Evolutionary conservation across 2,113 vertebrate genomes (phyloP), one percentile per base, ranked within the genome.

Genomic region (Phainopepla nitens): DNA sequence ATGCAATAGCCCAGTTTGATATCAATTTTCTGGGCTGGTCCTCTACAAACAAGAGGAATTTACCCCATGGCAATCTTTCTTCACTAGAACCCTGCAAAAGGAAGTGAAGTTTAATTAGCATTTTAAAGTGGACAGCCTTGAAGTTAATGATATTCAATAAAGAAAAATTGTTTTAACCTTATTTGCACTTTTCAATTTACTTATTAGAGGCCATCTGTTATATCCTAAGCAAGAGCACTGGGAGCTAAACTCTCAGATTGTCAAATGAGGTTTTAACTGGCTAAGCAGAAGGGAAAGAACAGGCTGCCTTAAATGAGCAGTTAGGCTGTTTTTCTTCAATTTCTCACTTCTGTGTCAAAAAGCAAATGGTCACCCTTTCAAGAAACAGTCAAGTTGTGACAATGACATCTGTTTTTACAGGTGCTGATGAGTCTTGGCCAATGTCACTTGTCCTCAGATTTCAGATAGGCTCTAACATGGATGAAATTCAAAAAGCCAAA

Each of bases 151-250:
- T 97, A 97, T 97, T 97, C 97, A 97, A 97, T 97, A 97, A 96
- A 96, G 95, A 97, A 97, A 97, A 97, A 97, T 97, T 97, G 76
- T 97, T 97, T 97, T 97, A 97, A 97, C 97, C 97, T 97, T 97
- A 97, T 97, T 97, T 97, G 97, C 97, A 97, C 97, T 97, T 97
- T 97, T 97, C 96, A 97, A 97, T 97, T 97, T 97, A 97, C 97
- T 97, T 97, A 97, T 97, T 97, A 97, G 95, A 95, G 97, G 96
- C 96, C 97, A 97, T 97, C 97, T 97, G 97, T 97, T 97, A 97
- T 95, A 97, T 96, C 97, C 96, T 97, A 96, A 97, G 95, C 94
- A 92, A 97, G 93, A 93, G 82, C 91, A 95, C 93, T 93, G 93
- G 72, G 94, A 96, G 91, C 90, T 84, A 95, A 93, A 86, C 64